Evolutionary conservation across 2,888 invertebrate genomes (phyloP), one percentile per base, ranked within the genome.

Genomic region (Drosophila acutilabella): DNA sequence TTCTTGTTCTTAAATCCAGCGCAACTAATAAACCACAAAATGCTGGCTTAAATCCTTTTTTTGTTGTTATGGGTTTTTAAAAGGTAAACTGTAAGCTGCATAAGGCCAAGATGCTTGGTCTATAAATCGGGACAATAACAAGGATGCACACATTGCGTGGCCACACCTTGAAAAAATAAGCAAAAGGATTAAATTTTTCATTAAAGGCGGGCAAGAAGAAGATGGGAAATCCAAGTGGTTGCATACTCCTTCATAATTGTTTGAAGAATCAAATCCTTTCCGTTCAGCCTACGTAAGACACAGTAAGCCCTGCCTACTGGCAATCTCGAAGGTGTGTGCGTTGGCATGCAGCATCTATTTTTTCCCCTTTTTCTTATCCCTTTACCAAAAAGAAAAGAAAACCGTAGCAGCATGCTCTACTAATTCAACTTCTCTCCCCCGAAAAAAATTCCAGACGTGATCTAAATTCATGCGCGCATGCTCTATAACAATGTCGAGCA

Each of bases 141-240:
- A 52, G 71, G 57, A 59, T 65, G 71, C 79, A 48, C 54, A 75
- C 66, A 78, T 84, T 75, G 81, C 76, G 73, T 74, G 59, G 89
- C 85, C 89, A 81, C 88, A 89, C 88, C 89, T 85, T 85, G 85
- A 89, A 84, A 89, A 85, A 89, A 86, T 84, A 89, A 84, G 74
- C 88, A 84, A 86, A 85, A 88, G 87, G 87, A 86, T 85, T 83
- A 77, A 61, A 74, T 88, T 58, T 75, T 76, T 51, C 42, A 38
- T 47, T 23, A 14, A 38, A 16, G 38, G 18, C n/a, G 56, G 44
- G 20, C n/a, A 30, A 30, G 8, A 0, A 30, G 36, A 18, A 42
- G 58, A 61, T 65, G 57, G 72, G 40, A 75, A 71, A 75, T 64
- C 68, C 65, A 67, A 73, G 64, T 51, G 57, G 50, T 58, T 56